Evolutionary conservation across 1,140 invertebrate genomes (phyloP).

Genomic region (Sweltsa coloradensis): DNA sequence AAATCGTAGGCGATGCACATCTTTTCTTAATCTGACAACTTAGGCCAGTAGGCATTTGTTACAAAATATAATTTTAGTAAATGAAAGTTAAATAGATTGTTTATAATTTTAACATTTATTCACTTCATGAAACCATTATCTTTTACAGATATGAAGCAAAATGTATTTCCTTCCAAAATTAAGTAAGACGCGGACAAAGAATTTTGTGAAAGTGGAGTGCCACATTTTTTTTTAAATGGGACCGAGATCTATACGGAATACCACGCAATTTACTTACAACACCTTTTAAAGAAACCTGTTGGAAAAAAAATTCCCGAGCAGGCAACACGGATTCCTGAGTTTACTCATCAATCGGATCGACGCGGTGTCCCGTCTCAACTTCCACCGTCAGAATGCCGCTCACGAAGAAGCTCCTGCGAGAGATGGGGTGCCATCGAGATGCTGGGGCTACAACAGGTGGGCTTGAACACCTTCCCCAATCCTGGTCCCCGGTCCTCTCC

Average conservation of each 20-base stretch:
- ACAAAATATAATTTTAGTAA: too few relatives aligned
- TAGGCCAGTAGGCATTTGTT: too few relatives aligned
- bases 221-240: conserved; percentile 26
- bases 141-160: too few relatives aligned
- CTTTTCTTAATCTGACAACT: too few relatives aligned
- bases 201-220: conserved; percentile 52
- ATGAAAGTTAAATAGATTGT: too few relatives aligned
- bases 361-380: conserved; percentile 72
- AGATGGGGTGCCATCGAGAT: conserved; percentile 46
- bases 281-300: conserved; percentile 16
- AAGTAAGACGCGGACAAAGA: too few relatives aligned
- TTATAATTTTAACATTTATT: too few relatives aligned
- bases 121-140: too few relatives aligned
- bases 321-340: conserved; percentile 33
- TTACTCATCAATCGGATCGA: conserved; percentile 78
- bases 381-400: conserved; percentile 68
- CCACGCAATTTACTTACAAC: conserved; percentile 44
- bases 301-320: conserved; percentile 18
- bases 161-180: too few relatives aligned
- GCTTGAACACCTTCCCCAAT: conserved; percentile 77
- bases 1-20: too few relatives aligned
- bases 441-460: conserved; percentile 67
- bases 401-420: conserved; percentile 42
- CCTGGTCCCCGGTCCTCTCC: conserved; percentile 54
- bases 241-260: conserved; percentile 60